Evolutionary conservation across 2,888 invertebrate species (phyloP), one percentile per base, ranked within the genome.

Genomic region (Melipona bicolor): DNA sequence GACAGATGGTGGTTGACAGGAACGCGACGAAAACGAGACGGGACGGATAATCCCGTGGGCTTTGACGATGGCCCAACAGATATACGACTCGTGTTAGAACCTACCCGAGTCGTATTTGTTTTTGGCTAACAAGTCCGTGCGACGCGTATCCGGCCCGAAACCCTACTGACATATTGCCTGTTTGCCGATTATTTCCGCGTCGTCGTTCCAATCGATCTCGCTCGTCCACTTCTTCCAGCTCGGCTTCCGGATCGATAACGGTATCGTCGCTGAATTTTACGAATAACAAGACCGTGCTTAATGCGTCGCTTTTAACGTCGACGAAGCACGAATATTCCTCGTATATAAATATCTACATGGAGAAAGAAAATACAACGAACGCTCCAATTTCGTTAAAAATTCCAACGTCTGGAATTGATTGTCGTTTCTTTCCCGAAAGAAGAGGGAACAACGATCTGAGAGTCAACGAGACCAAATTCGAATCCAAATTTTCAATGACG

Each of bases 41-140:
- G 89, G 90, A 90, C 78, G 87, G 90, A 92, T 92, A 91, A 92
- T 92, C 92, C 92, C 92, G 85, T 88, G 92, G 90, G 92, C 85
- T 89, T 88, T 84, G 89, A 90, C 85, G 87, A 89, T 83, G 85
- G 85, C 84, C 89, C 85, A 86, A 84, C 88, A 88, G 88, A 92
- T 91, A 89, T 79, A 84, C 84, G 84, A 32, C 79, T 70, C 69
- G 65, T 81, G 87, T 87, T 83, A 80, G 83, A 88, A 81, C 76
- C 78, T 76, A 81, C 61, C 83, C 85, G 49, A 87, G 84, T 88
- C 89, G 87, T 91, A 91, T 92, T 92, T 92, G 92, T 92, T 92
- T 92, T 91, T 89, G 85, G 88, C 90, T 92, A 92, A 92, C 92
- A 91, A 91, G 91, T 89, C 87, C 68, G 61, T 59, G 69, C 73